phyloP scores from a whole-genome alignment of 2,797 vertebrate genomes.

The Tapirus indicus region DNA sequence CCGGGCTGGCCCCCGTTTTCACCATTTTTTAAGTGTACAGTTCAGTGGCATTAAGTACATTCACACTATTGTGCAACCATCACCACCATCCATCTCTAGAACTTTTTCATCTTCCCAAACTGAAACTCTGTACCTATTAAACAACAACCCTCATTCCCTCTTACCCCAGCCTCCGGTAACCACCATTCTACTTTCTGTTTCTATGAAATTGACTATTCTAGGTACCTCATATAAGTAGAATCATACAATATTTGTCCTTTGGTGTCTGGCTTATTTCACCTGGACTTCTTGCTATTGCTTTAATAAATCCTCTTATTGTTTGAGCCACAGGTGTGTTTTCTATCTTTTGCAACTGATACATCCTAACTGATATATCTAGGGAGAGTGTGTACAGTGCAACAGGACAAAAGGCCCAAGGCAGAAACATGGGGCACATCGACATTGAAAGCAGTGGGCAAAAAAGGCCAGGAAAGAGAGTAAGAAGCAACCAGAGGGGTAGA shows the following conservation, averaged over 20 bases:
- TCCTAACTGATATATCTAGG: neutral
- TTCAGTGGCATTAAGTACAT: conserved; percentile 8
- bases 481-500: neutral
- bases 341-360: neutral
- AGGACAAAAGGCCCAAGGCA: neutral
- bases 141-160: neutral
- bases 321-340: neutral
- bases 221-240: neutral
- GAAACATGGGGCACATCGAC: neutral
- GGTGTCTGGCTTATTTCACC: neutral
- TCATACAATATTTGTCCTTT: neutral
- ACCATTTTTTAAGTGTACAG: neutral
- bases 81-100: neutral
- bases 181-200: neutral
- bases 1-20: too few relatives aligned
- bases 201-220: neutral
- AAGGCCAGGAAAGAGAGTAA: neutral
- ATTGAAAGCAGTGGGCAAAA: neutral
- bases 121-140: neutral
- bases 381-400: neutral
- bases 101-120: conserved; percentile 1
- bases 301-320: conserved; percentile 20
- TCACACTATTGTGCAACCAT: neutral
- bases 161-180: neutral
- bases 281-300: neutral